These are phyloP conservation scores for Portunus trituberculatus DNA, from an alignment of 1,140 invertebrate genomes.

Conservation along the genomic window DNA sequence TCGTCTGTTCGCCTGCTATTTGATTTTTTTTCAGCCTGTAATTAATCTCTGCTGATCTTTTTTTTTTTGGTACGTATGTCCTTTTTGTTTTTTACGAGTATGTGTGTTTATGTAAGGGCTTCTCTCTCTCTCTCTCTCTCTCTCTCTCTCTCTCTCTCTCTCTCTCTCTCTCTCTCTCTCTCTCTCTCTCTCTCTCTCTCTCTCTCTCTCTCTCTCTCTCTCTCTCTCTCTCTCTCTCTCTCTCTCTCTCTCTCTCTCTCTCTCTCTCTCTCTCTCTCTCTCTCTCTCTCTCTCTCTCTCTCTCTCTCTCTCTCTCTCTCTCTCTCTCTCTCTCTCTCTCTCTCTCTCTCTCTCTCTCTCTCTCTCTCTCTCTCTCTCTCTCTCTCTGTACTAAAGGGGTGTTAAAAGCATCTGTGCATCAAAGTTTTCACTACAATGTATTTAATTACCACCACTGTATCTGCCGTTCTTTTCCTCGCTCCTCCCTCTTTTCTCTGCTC, in stretches of 20 bases:
- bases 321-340: too few species aligned
- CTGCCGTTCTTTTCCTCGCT: too few species aligned
- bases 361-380: too few species aligned
- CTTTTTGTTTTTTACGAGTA: neutral
- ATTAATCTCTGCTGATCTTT: too few species aligned
- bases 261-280: neutral
- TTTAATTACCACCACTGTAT: too few species aligned
- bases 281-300: constrained; percentile 12
- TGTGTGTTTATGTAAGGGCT: neutral
- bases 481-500: neutral
- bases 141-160: neutral
- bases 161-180: constrained; percentile 28
- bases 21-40: neutral
- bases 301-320: constrained; percentile 34
- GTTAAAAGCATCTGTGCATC: too few species aligned
- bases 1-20: neutral
- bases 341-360: too few species aligned
- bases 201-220: neutral
- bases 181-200: constrained; percentile 4
- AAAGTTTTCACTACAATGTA: too few species aligned
- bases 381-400: too few species aligned
- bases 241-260: neutral
- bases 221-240: neutral
- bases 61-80: too few species aligned
- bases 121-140: neutral